phyloP scores from a whole-genome alignment of 1,140 invertebrate species.

The Macrocentrus cingulum region DNA sequence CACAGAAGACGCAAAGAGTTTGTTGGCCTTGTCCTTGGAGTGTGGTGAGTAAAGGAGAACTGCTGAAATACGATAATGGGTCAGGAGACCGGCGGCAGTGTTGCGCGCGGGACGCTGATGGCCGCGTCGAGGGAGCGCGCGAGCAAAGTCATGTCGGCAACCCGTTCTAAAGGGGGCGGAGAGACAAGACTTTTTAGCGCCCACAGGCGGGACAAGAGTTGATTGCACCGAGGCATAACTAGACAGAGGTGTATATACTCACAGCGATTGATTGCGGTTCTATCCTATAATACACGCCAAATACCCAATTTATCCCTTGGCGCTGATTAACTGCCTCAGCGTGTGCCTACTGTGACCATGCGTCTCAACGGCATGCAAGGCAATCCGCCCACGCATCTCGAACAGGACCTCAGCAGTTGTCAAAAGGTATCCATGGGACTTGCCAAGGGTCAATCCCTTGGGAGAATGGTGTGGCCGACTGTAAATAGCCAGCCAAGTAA shows the following conservation, averaged over 20 bases:
- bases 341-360: conserved; percentile 15
- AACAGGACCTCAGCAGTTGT: conserved; percentile 45
- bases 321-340: no score
- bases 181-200: conserved; percentile 34
- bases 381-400: conserved; percentile 43
- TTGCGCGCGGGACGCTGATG: no score
- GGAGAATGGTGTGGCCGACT: background rate
- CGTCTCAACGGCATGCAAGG: conserved; percentile 22
- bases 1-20: conserved; percentile 51
- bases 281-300: background rate
- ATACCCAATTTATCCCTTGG: no score
- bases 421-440: conserved; percentile 35
- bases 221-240: background rate
- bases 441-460: conserved; percentile 1
- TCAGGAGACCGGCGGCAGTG: background rate
- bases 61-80: background rate
- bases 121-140: background rate
- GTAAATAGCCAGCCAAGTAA: no score
- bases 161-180: conserved; percentile 24
- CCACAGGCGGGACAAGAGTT: conserved; percentile 17
- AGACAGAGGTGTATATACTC: no score
- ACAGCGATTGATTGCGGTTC: background rate
- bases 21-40: conserved; percentile 33
- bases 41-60: background rate
- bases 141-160: background rate